A percentile compares a stretch with the other conserved stretches of the same genome.
Conservation (phyloP, 92 coral and sea anemone species). For the Nematostella vectensis region DNA sequence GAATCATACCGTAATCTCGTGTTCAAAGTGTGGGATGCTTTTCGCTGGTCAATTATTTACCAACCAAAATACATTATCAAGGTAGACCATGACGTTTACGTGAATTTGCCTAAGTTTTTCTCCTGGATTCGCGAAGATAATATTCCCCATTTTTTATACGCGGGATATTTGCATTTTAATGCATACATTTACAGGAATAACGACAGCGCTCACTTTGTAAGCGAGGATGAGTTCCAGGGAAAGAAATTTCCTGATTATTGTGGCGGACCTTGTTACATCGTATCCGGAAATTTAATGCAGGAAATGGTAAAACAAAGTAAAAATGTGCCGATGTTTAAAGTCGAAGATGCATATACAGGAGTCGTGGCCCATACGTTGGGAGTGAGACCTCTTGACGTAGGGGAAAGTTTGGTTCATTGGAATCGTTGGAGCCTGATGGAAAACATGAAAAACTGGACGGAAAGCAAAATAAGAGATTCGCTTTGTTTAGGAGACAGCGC, state of each 20-base stretch:
- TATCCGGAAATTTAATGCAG: constrained; percentile 20
- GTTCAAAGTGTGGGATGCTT: constrained; percentile 16
- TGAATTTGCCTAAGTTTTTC: constrained; percentile 20
- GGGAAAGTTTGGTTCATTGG: constrained; percentile 16
- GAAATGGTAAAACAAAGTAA: constrained; percentile 9
- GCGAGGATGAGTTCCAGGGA: constrained; percentile 11
- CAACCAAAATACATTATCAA: constrained; percentile 26
- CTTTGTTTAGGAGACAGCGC: constrained; percentile 27
- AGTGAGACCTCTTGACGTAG: constrained; percentile 11
- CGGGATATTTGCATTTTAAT: constrained; percentile 21
- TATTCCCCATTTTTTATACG: constrained; percentile 22
- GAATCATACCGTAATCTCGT: constrained; percentile 23
- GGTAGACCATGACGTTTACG: constrained; percentile 35
- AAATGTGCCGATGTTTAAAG: constrained; percentile 5
- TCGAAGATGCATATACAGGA: constrained; percentile 23
- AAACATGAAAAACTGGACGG: constrained; percentile 1
- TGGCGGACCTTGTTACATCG: constrained; percentile 27
- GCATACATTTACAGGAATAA: constrained; percentile 19
- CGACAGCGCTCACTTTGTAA: constrained; percentile 24
- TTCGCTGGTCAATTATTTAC: constrained; percentile 11
- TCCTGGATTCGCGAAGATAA: constrained; percentile 19
- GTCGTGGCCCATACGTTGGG: constrained; percentile 8
- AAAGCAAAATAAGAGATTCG: background rate
- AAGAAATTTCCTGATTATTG: constrained; percentile 24
- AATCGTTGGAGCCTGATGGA: constrained; percentile 5